These are phyloP conservation scores for Sebastes trivittatus DNA, from an alignment of 2,797 vertebrate species.

Conservation along the genomic window DNA sequence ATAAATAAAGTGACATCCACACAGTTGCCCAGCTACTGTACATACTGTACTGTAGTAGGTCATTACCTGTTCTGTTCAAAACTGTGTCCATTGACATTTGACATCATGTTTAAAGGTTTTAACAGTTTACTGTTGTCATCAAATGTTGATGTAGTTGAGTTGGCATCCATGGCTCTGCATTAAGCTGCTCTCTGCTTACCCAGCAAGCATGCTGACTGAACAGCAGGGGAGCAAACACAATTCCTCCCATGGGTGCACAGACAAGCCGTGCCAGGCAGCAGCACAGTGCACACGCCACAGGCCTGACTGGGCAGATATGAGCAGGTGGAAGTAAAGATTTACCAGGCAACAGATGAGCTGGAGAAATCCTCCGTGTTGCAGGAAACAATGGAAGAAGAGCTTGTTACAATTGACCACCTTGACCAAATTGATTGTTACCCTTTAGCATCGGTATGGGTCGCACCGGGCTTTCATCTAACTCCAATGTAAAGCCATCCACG, in stretches of 20 bases:
- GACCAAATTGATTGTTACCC: not conserved
- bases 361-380: not conserved
- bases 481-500: not conserved
- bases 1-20: not conserved
- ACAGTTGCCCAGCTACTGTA: not conserved
- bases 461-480: not conserved
- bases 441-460: not conserved
- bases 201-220: not conserved
- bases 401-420: not conserved
- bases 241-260: not conserved
- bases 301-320: not conserved
- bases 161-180: not conserved
- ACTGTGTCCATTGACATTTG: not conserved
- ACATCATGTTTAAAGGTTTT: not conserved
- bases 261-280: not conserved
- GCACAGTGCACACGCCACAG: not conserved
- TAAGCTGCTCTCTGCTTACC: not conserved
- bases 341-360: slow-evolving; percentile 3
- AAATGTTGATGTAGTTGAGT: not conserved
- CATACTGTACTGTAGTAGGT: not conserved
- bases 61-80: not conserved
- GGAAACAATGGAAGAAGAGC: not conserved
- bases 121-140: not conserved
- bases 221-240: not conserved
- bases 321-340: slow-evolving; percentile 3